These are phyloP conservation scores for Eurystomus gularis DNA, from an alignment of 2,113 vertebrate genomes.

Conservation along the genomic window DNA sequence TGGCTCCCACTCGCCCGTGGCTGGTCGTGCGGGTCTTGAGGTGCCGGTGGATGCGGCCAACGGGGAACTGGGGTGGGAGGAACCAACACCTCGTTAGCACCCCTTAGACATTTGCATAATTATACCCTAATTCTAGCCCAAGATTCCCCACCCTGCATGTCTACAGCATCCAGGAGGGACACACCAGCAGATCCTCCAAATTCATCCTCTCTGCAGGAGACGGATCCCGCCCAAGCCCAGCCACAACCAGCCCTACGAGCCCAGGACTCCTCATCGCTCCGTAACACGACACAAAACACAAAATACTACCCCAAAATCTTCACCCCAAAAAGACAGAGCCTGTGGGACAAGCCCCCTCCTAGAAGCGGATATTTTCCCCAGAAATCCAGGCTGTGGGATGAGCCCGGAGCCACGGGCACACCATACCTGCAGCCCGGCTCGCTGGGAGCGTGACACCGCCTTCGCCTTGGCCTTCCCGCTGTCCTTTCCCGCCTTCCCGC, in stretches of 20 bases:
- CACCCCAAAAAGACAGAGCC: rapidly evolving
- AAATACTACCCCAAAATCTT: rapidly evolving
- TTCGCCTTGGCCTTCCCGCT: conserved; percentile 98
- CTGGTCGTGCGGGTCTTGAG: conserved; percentile 98
- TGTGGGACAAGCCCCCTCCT: too few species aligned
- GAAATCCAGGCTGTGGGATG: too few species aligned
- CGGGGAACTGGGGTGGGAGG: conserved; percentile 83
- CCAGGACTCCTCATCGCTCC: rapidly evolving
- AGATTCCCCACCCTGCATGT: too few species aligned
- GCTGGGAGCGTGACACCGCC: conserved; percentile 95
- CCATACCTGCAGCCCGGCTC: conserved; percentile 93
- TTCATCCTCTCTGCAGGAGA: neutral
- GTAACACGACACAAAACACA: rapidly evolving
- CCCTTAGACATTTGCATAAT: rapidly evolving
- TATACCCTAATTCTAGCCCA: too few species aligned
- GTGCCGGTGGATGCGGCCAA: conserved; percentile 97
- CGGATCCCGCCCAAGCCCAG: neutral
- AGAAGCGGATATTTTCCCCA: neutral
- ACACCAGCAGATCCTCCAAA: neutral
- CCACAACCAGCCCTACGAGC: too few species aligned
- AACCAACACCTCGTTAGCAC: neutral
- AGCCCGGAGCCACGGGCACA: too few species aligned
- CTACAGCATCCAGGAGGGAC: rapidly evolving
- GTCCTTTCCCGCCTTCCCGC: conserved; percentile 97
- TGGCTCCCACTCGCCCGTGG: conserved; percentile 95